phyloP scores from a whole-genome alignment of 2,797 vertebrate genomes.

The Momotus momota region DNA sequence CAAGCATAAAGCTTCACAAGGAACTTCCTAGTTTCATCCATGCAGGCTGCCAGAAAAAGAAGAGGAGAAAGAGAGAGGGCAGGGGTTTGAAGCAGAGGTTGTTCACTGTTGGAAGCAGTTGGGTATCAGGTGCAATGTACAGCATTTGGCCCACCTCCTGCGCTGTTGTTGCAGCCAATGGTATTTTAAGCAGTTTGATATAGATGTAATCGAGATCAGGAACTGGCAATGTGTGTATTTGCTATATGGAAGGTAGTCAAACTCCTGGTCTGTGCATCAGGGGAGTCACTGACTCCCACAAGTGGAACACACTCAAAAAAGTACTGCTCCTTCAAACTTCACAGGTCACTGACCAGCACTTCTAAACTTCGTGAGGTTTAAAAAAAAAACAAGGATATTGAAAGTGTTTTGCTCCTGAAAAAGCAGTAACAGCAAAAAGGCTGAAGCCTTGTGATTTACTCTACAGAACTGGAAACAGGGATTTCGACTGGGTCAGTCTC shows the following conservation, averaged over 20 bases:
- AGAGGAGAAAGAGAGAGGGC: neutral
- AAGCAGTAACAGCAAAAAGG: neutral
- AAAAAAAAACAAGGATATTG: neutral
- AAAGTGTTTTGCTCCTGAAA: neutral
- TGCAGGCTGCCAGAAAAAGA: neutral
- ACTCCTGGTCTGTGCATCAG: neutral
- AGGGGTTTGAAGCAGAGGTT: neutral
- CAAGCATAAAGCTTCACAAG: neutral
- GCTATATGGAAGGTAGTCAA: neutral
- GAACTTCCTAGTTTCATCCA: neutral
- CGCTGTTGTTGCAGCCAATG: neutral
- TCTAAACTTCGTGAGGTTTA: neutral
- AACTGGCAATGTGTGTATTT: neutral
- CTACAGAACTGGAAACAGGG: neutral
- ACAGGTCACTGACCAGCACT: neutral
- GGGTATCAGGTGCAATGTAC: neutral
- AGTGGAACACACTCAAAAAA: neutral
- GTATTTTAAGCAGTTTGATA: neutral
- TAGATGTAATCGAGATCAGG: neutral
- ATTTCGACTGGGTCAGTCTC: neutral
- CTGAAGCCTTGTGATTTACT: neutral
- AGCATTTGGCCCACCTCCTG: neutral
- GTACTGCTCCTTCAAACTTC: neutral
- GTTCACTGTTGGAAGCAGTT: neutral
- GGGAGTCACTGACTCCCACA: neutral